phyloP scores from a whole-genome alignment of 1,140 invertebrate genomes.

The Ceratosolen solmsi region DNA sequence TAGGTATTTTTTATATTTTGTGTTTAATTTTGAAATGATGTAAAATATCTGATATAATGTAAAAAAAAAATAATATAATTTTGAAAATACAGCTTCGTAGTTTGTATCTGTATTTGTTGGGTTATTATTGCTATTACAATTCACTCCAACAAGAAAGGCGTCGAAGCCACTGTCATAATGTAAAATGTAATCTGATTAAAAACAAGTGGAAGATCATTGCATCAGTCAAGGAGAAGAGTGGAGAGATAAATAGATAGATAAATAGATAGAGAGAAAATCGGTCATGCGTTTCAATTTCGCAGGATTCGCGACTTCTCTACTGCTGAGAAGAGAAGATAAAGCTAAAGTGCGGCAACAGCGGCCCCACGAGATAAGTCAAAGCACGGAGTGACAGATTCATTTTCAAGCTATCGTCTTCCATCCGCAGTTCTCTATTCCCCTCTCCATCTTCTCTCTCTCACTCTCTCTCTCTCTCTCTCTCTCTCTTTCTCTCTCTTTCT shows the following conservation, averaged over 20 bases:
- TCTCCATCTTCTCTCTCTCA: background rate
- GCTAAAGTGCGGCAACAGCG: slow-evolving; percentile 14
- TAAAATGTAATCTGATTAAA: no score
- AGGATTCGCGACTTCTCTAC: slow-evolving; percentile 24
- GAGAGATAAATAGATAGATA: background rate
- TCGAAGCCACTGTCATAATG: no score
- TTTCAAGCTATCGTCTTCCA: slow-evolving; percentile 55
- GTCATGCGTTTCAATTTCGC: slow-evolving; percentile 48
- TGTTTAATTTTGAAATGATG: no score
- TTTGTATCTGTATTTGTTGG: no score
- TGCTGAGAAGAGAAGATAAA: slow-evolving; percentile 23
- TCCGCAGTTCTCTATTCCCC: background rate
- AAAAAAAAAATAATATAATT: no score
- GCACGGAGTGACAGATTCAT: slow-evolving; percentile 66
- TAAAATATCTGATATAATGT: no score
- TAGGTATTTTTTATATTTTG: no score
- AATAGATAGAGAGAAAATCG: background rate
- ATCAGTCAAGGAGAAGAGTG: slow-evolving; percentile 22
- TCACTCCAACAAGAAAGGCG: no score
- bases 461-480: background rate
- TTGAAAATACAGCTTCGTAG: no score
- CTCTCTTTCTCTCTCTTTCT: background rate
- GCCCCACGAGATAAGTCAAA: slow-evolving; percentile 55
- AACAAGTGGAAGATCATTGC: slow-evolving; percentile 16
- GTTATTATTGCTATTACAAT: no score